Evolutionary conservation across 2,113 vertebrate genomes (phyloP).

Genomic region (Leiothrix lutea): DNA sequence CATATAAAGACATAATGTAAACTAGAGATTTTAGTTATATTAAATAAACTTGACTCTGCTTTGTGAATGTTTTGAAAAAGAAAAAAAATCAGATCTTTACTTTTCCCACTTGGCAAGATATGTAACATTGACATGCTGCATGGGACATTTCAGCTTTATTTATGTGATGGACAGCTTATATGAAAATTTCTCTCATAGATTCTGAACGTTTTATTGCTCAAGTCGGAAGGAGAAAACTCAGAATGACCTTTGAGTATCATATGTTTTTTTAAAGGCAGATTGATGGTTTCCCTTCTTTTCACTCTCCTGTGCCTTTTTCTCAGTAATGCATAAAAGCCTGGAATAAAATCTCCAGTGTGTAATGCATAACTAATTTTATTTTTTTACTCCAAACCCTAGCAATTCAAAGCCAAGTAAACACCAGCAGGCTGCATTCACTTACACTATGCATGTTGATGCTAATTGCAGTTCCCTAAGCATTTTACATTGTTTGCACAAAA

Average conservation of each 20-base stretch:
- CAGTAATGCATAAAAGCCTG: not conserved
- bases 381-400: constrained; percentile 52
- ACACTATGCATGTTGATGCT: constrained; percentile 68
- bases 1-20: not conserved
- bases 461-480: constrained; percentile 73
- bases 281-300: not conserved
- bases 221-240: not conserved
- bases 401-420: constrained; percentile 69
- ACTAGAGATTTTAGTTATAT: not conserved
- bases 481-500: constrained; percentile 76
- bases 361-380: constrained; percentile 55
- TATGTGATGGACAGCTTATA: not conserved
- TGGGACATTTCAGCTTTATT: not conserved
- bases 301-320: constrained; percentile 17
- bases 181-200: not conserved
- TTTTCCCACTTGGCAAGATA: not conserved
- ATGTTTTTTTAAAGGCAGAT: constrained; percentile 8
- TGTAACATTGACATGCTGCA: not conserved
- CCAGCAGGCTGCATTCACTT: constrained; percentile 74
- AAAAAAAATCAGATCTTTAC: not conserved
- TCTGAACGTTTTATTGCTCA: not conserved
- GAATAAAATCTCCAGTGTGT: constrained; percentile 45
- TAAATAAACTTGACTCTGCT: not conserved
- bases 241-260: not conserved
- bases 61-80: not conserved